These are phyloP conservation scores for Brachyrhaphis roseni DNA, from an alignment of 2,797 vertebrate species.

Conservation along the genomic window DNA sequence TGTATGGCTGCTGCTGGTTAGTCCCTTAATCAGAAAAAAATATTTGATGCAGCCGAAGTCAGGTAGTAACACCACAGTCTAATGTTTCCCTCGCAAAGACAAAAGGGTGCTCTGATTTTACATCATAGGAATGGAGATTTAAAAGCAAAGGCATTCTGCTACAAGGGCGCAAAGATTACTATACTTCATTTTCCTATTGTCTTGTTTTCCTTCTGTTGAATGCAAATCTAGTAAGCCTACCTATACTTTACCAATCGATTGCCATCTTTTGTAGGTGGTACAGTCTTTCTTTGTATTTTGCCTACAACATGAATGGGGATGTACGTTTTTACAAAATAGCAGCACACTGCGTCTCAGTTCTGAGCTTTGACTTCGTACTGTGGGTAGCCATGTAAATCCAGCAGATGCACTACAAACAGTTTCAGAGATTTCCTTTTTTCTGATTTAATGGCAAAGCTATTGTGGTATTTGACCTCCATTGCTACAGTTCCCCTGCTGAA, in stretches of 20 bases:
- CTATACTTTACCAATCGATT: slow-evolving; percentile 22
- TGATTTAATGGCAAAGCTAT: slow-evolving; percentile 1
- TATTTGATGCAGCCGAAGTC: slow-evolving; percentile 51
- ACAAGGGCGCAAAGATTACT: slow-evolving; percentile 21
- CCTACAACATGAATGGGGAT: slow-evolving; percentile 32
- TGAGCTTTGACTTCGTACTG: slow-evolving; percentile 29
- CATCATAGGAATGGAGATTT: slow-evolving; percentile 29
- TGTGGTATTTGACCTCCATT: slow-evolving; percentile 2
- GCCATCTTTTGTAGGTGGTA: slow-evolving; percentile 15
- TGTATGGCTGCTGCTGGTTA: slow-evolving; percentile 43
- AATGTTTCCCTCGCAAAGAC: slow-evolving; percentile 40
- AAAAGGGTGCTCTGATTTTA: slow-evolving; percentile 37
- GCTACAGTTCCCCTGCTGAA: not conserved
- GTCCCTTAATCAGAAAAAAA: slow-evolving; percentile 53
- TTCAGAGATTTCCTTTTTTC: slow-evolving; percentile 6
- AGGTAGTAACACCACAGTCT: slow-evolving; percentile 40
- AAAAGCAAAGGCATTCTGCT: slow-evolving; percentile 18
- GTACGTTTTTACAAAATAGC: slow-evolving; percentile 39
- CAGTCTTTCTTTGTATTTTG: slow-evolving; percentile 42
- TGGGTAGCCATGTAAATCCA: slow-evolving; percentile 23
- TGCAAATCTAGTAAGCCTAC: slow-evolving; percentile 16
- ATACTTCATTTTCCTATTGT: slow-evolving; percentile 16
- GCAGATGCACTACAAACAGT: slow-evolving; percentile 41
- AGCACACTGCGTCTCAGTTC: slow-evolving; percentile 28
- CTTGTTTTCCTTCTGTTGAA: slow-evolving; percentile 19